These are phyloP conservation scores for Scolopax rusticola DNA, from an alignment of 2,797 vertebrate genomes.

Conservation along the genomic window DNA sequence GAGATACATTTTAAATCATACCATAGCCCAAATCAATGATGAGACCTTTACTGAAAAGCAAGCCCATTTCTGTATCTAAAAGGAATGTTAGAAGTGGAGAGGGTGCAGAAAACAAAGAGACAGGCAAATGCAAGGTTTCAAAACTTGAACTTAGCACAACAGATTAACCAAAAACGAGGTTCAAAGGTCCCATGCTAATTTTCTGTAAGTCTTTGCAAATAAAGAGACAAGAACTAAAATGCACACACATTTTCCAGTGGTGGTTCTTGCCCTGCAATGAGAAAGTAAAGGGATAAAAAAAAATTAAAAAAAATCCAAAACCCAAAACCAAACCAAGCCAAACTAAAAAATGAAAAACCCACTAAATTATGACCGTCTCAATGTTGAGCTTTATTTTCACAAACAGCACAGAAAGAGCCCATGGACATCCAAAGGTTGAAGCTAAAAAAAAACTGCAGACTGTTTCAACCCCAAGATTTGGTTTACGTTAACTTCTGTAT, in stretches of 20 bases:
- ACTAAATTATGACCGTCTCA: neutral
- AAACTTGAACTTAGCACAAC: neutral
- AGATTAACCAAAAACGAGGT: neutral
- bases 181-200: neutral
- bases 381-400: neutral
- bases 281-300: neutral
- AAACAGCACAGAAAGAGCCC: neutral
- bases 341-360: neutral
- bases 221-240: neutral
- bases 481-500: neutral
- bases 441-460: neutral
- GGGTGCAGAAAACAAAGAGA: neutral
- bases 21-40: neutral
- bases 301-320: neutral
- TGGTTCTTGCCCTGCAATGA: neutral
- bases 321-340: neutral
- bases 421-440: neutral
- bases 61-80: neutral
- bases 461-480: neutral
- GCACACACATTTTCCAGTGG: neutral
- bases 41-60: neutral
- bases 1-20: neutral
- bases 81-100: neutral
- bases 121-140: neutral
- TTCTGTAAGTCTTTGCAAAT: neutral